Base-by-base conservation (phyloP, 2,113 vertebrate species). In the Odobenus rosmarus region DNA sequence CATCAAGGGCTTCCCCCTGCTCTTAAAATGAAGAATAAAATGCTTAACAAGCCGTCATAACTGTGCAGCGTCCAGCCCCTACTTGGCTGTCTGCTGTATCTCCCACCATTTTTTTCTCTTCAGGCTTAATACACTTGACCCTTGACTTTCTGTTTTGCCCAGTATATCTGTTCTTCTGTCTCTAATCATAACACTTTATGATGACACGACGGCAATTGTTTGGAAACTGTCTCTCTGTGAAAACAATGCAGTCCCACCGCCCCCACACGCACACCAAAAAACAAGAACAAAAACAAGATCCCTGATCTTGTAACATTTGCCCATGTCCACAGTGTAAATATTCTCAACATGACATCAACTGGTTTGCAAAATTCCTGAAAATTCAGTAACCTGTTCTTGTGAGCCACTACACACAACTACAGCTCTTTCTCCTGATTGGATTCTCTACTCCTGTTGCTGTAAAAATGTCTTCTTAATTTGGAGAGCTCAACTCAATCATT, bases 341-440 rank as follows among this genome's bases (percentile, higher is more conserved):
- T 69, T 69, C 55, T 61, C 42, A 88, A 85, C 4, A 19, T 57
- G 14, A 88, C 46, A 93, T 57, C 57, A 36, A 23, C 28, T 57
- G 23, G 3, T 15, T 76, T 74, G 33, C 15, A 80, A 67, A 81
- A 53, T 36, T 72, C 42, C n/a, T 61, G 18, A 95, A 93, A 81
- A 69, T 67, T 77, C 33, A 46, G 1, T 4, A 3, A 5, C 36
- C 18, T 82, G 46, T 69, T 82, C 23, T 88, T 21, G 0, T 33
- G 33, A 82, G 3, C 3, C 11, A 42, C 24, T 14, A 13, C 31
- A 39, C 5, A 18, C 0, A 4, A 1, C 5, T 19, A 3, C 4
- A 61, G 23, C 59, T 46, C 2, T 46, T 80, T 79, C 19, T 5
- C 74, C 31, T 59, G 36, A 10, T 31, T 76, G 12, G 1, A 76